Evolutionary conservation across 2,888 invertebrate species (phyloP).

Genomic region (Empis stercorea): DNA sequence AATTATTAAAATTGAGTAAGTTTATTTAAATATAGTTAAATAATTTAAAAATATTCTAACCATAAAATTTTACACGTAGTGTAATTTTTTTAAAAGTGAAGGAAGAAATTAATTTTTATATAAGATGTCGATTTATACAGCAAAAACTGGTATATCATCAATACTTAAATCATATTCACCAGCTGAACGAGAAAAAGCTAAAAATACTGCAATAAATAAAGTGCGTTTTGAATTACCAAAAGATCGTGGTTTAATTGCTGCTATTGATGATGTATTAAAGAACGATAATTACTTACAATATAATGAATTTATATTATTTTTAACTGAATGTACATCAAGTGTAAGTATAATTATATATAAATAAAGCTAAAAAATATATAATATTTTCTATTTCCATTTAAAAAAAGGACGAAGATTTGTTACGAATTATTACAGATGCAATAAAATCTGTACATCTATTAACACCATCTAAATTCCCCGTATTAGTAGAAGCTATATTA

Average conservation of each 20-base stretch:
- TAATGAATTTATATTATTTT: conserved; percentile 24
- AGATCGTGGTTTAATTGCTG: conserved; percentile 22
- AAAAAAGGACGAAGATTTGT: conserved; percentile 42
- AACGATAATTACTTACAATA: conserved; percentile 20
- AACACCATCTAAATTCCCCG: conserved; percentile 39
- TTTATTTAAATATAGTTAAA: too few species aligned
- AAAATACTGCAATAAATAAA: conserved; percentile 25
- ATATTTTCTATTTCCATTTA: not conserved
- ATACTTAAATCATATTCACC: conserved; percentile 27
- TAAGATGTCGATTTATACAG: conserved; percentile 27
- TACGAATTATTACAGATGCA: conserved; percentile 42
- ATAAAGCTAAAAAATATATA: not conserved
- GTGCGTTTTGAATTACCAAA: conserved; percentile 28
- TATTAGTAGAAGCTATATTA: conserved; percentile 47
- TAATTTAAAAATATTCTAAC: too few species aligned
- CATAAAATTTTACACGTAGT: too few species aligned
- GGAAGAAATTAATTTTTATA: too few species aligned
- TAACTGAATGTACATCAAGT: conserved; percentile 20
- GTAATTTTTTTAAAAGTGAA: too few species aligned
- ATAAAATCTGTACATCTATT: conserved; percentile 45
- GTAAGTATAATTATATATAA: conserved; percentile 18
- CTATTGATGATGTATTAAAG: conserved; percentile 20
- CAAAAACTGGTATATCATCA: conserved; percentile 26
- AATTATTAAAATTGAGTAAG: too few species aligned
- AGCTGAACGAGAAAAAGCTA: conserved; percentile 27